Conservation (phyloP, 2,888 invertebrate genomes). For the Dynastes grantii region DNA sequence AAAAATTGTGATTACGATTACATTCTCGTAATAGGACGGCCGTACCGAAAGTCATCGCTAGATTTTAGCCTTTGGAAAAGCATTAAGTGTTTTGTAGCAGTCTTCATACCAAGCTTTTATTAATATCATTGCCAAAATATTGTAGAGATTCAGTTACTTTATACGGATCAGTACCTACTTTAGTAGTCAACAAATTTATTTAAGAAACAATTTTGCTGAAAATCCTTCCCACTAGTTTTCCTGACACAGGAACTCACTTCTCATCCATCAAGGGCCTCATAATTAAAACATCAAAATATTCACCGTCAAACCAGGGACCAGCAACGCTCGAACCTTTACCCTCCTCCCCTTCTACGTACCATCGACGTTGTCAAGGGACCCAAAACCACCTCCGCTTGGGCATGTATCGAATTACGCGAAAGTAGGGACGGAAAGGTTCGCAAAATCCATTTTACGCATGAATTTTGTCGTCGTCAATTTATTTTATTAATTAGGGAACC, state of each 20-base stretch:
- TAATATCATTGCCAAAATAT: too few relatives aligned
- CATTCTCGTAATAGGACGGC: too few relatives aligned
- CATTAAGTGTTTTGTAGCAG: too few relatives aligned
- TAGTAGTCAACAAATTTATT: too few relatives aligned
- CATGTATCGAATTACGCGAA: neutral
- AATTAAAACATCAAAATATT: constrained; percentile 20
- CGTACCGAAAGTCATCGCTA: too few relatives aligned
- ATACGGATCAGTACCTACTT: too few relatives aligned
- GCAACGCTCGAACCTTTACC: neutral
- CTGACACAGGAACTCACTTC: too few relatives aligned
- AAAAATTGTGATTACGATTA: too few relatives aligned
- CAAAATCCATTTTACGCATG: constrained; percentile 26
- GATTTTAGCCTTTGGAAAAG: too few relatives aligned
- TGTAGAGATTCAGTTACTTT: too few relatives aligned
- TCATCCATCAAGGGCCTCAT: neutral
- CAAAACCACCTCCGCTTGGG: neutral
- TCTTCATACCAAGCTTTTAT: too few relatives aligned
- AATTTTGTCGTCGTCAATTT: constrained; percentile 32
- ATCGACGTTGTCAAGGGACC: neutral
- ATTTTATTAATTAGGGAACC: constrained; percentile 35
- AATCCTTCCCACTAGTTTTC: neutral
- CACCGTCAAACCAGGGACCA: neutral
- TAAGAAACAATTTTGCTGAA: too few relatives aligned
- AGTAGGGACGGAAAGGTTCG: neutral
- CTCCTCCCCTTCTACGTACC: neutral